Base-by-base conservation (phyloP, 2,888 invertebrate species). In the Macrosoma leucophasiata region DNA sequence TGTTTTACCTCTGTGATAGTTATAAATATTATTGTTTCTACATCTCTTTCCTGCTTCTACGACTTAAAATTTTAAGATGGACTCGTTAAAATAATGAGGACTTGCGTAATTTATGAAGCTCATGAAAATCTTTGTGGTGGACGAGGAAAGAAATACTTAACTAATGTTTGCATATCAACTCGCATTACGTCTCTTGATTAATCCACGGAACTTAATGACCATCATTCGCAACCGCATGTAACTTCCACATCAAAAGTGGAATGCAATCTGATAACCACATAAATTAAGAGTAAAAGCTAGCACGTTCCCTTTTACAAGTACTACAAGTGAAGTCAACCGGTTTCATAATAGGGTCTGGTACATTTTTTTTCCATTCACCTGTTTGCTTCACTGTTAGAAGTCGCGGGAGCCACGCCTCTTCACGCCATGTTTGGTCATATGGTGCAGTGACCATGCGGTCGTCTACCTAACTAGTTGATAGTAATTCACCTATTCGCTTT, bases 351-450 rank as follows among this genome's bases (percentile, higher is more conserved):
- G 65, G 61, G 53, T 63, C 57, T 62, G 62, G 61, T 69, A 60
- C 62, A 67, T 74, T 81, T 82, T 77, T n/a, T 81, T 81, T 57
- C 77, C 73, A 51, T 68, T 78, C 77, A 79, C 79, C 72, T 72
- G 78, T 66, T 67, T 57, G 52, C 43, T 35, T 53, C 57, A 53
- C 55, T 51, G 58, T 43, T 52, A 44, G 52, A 45, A 51, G 47
- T 43, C 28, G 41, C 49, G 44, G 32, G 38, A 34, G 49, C 43
- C 59, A 55, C 60, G 52, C 70, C 66, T 57, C 55, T 50, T 50
- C 53, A 43, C 50, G 47, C 64, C 58, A 55, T 66, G 57, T 65
- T 58, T 48, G 61, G 58, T 43, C 37, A 55, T 46, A 42, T 50
- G 44, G 55, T 55, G 44, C 52, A 44, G 32, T 47, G 47, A 56